Conservation (phyloP, 2,888 invertebrate genomes). For the Chrysodeixis includens region DNA sequence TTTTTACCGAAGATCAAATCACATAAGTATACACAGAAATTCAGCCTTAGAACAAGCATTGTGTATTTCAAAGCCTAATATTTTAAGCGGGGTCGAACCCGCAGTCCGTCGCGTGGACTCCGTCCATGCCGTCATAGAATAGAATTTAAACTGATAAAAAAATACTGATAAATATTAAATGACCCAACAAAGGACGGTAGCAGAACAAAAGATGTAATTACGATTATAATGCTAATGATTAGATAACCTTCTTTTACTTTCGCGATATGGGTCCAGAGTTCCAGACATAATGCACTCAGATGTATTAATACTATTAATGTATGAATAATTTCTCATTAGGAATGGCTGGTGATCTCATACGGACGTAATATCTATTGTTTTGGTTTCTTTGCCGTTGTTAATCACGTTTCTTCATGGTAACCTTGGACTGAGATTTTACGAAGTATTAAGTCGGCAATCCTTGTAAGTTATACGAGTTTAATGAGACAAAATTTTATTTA, state of each 20-base stretch:
- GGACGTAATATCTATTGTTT: slow-evolving; percentile 41
- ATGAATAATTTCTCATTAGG: slow-evolving; percentile 11
- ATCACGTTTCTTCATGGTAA: slow-evolving; percentile 12
- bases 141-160: neutral
- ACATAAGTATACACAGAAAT: no score
- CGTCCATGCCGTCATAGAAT: neutral
- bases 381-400: slow-evolving; percentile 20
- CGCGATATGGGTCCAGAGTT: neutral
- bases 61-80: no score
- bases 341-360: slow-evolving; percentile 40
- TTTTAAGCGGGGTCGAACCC: no score
- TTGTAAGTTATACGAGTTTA: neutral
- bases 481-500: neutral
- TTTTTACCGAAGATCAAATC: no score
- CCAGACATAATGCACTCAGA: slow-evolving; percentile 12
- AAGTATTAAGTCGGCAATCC: neutral
- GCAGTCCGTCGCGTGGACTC: no score
- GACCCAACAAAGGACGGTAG: slow-evolving; percentile 1
- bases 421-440: neutral
- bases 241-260: slow-evolving; percentile 2
- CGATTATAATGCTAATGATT: slow-evolving; percentile 3
- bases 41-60: no score
- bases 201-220: slow-evolving; percentile 2
- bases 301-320: slow-evolving; percentile 10
- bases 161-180: neutral